Conservation (phyloP, 2,888 invertebrate genomes). For the Scaptomyza reducta region DNA sequence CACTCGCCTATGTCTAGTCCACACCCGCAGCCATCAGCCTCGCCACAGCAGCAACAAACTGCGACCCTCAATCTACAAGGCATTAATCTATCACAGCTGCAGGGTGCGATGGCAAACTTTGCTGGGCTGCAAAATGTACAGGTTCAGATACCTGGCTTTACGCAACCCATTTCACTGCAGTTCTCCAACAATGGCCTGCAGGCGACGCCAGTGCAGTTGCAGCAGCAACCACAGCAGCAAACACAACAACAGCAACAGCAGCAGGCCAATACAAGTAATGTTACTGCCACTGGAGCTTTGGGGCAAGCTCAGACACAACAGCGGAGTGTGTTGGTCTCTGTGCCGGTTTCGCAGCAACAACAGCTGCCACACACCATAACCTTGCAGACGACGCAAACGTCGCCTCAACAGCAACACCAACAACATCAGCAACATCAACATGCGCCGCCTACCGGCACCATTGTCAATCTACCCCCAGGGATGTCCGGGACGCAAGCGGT, state of each 20-base stretch:
- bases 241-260: constrained; percentile 59
- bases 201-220: constrained; percentile 70
- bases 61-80: constrained; percentile 87
- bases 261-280: constrained; percentile 41
- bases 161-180: constrained; percentile 93
- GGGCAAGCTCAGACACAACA: constrained; percentile 78
- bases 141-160: constrained; percentile 92
- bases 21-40: constrained; percentile 84
- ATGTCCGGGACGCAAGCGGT: constrained; percentile 83
- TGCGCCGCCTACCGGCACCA: constrained; percentile 82
- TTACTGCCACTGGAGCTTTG: constrained; percentile 33
- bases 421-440: constrained; percentile 85
- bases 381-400: constrained; percentile 76
- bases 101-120: constrained; percentile 85
- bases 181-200: constrained; percentile 88
- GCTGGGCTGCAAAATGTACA: constrained; percentile 90
- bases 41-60: constrained; percentile 83
- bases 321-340: constrained; percentile 88
- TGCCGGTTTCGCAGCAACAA: constrained; percentile 86
- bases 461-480: constrained; percentile 84
- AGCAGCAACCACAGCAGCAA: constrained; percentile 58
- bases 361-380: constrained; percentile 81
- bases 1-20: constrained; percentile 87
- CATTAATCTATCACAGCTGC: constrained; percentile 89
- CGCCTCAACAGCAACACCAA: constrained; percentile 76